Evolutionary conservation across 2,888 invertebrate genomes (phyloP).

Genomic region (Rhorus exstirpatorius): DNA sequence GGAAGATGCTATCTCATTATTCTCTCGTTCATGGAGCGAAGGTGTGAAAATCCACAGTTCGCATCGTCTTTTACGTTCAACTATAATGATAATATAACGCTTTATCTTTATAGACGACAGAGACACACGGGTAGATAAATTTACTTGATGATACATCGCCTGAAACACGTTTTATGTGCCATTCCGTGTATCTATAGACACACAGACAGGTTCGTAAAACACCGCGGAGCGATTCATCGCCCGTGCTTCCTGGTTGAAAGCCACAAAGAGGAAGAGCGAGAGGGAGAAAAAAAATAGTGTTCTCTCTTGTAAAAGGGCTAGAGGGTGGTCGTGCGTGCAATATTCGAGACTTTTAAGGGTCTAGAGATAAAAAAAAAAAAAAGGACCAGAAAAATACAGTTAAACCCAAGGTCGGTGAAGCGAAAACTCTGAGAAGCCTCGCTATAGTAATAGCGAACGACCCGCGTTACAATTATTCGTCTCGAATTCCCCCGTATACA

Average conservation of each 20-base stretch:
- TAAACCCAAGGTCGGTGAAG: constrained; percentile 36
- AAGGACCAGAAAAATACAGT: neutral
- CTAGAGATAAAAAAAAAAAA: neutral
- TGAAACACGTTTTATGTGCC: constrained; percentile 26
- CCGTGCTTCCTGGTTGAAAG: constrained; percentile 40
- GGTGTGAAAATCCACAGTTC: no score
- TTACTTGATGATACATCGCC: constrained; percentile 45
- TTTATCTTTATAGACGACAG: constrained; percentile 13
- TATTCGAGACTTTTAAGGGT: constrained; percentile 39
- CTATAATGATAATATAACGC: constrained; percentile 4
- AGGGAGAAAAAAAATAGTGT: neutral
- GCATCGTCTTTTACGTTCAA: neutral
- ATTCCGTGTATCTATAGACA: constrained; percentile 22
- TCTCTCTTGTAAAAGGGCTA: neutral
- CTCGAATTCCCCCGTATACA: constrained; percentile 22
- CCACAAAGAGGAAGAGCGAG: neutral
- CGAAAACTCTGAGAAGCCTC: constrained; percentile 40
- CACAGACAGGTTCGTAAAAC: constrained; percentile 35
- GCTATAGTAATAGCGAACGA: constrained; percentile 40
- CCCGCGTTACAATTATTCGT: constrained; percentile 44
- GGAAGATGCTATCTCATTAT: no score
- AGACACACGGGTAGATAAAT: constrained; percentile 39
- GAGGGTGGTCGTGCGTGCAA: constrained; percentile 28
- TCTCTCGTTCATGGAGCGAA: no score
- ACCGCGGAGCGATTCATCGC: constrained; percentile 35